phyloP scores from a whole-genome alignment of 2,113 vertebrate species.

The Myrmophylax atrothorax region DNA sequence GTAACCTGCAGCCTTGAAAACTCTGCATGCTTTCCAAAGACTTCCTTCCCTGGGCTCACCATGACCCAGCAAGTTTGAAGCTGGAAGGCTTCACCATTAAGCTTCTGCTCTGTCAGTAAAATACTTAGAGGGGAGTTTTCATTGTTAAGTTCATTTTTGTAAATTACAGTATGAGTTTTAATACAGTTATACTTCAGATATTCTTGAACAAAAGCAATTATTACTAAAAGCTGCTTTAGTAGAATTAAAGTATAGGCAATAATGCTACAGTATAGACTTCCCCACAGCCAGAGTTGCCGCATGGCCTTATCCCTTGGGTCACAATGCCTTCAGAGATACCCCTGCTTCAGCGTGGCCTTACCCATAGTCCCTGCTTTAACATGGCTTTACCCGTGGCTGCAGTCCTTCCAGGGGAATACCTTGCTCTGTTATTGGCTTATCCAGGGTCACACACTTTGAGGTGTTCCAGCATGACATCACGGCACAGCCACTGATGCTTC shows the following conservation, averaged over 20 bases:
- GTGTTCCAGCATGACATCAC: background rate
- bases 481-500: background rate
- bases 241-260: background rate
- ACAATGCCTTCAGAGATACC: background rate
- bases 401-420: background rate
- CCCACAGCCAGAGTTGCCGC: background rate
- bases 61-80: background rate
- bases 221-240: background rate
- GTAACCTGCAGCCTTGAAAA: background rate
- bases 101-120: background rate
- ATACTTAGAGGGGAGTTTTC: background rate
- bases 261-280: background rate
- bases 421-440: background rate
- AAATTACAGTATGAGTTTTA: background rate
- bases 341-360: background rate
- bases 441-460: background rate
- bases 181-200: background rate
- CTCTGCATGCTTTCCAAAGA: background rate
- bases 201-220: background rate
- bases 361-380: background rate
- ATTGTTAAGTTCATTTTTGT: background rate
- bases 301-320: background rate
- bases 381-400: rapidly evolving
- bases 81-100: background rate
- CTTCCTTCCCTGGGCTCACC: background rate